Evolutionary conservation across 2,797 vertebrate species (phyloP), one percentile per base, ranked within the genome.

Genomic region (Pipistrellus nathusii): DNA sequence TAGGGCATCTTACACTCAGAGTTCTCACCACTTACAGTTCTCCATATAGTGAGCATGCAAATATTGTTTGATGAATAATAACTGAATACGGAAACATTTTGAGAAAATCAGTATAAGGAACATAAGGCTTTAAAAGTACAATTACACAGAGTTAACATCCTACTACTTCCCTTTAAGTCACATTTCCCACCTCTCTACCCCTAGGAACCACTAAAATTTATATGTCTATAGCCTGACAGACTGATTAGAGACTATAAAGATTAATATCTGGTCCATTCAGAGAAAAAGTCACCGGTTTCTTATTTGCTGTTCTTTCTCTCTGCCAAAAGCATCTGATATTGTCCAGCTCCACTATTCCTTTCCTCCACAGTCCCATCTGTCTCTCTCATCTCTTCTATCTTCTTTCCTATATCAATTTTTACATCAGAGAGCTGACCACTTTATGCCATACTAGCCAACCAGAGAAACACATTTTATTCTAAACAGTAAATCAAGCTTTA

Each of bases 31-130:
- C 57, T 30, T 55, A 81, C 1, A 87, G 55, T 25, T 51, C 66
- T 96, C 12, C 41, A 92, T 6, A 75, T n/a, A 88, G 2, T 23
- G 82, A 77, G 17, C 48, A 85, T 18, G n/a, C 48, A 87, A 82
- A 94, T 72, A 46, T n/a, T 80, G 55, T 75, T 78, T 76, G 57
- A n/a, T 55, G 48, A 92, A 75, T 48, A 85, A 62, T 62, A 94
- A 81, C 9, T 87, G 35, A 55, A n/a, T 77, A 25, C 0, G 77
- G 59, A 8, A 80, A 85, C 14, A 71, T 66, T 93, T 92, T 11
- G 71, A 66, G 57, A 88, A 92, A 95, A 91, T 38, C 6, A 68
- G 10, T 77, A n/a, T 71, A 85, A 85, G 35, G 80, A 92, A 91
- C 14, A 13, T 25, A 89, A 64, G 44, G n/a, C 21, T 81, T 46